Evolutionary conservation across 2,797 vertebrate species (phyloP).

Genomic region (Manis crassicaudata): DNA sequence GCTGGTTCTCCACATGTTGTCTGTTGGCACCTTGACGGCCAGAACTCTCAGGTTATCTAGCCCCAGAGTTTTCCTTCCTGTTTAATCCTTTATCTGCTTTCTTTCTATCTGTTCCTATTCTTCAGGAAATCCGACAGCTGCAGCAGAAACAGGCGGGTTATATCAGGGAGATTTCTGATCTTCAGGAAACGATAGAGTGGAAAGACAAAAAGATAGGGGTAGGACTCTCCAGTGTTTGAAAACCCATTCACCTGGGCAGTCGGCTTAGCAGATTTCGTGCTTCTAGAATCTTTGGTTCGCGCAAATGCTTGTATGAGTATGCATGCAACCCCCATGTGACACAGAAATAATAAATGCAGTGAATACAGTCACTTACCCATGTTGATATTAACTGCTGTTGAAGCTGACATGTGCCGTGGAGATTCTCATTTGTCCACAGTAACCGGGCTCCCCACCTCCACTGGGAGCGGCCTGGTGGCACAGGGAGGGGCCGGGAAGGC

Average conservation of each 20-base stretch:
- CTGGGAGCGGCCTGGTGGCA: rapidly evolving
- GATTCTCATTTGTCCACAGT: rapidly evolving
- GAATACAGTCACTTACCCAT: rapidly evolving
- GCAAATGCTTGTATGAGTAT: background rate
- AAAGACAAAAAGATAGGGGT: slow-evolving; percentile 99
- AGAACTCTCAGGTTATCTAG: rapidly evolving
- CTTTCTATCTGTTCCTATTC: slow-evolving; percentile 81
- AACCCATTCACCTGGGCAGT: background rate
- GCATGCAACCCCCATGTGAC: background rate
- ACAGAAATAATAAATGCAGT: rapidly evolving
- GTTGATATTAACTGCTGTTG: rapidly evolving
- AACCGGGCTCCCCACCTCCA: background rate
- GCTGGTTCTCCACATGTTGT: rapidly evolving
- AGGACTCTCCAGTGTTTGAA: slow-evolving; percentile 79
- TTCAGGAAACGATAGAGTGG: slow-evolving; percentile 99
- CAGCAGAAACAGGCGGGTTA: slow-evolving; percentile 93
- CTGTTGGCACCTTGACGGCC: rapidly evolving
- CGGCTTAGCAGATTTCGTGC: background rate
- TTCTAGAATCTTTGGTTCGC: background rate
- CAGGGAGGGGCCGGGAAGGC: rapidly evolving
- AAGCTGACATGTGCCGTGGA: rapidly evolving
- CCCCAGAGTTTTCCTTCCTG: background rate
- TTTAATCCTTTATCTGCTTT: slow-evolving; percentile 80
- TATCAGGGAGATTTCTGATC: slow-evolving; percentile 94
- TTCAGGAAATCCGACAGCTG: slow-evolving; percentile 96